These are phyloP conservation scores for Uromys caudimaculatus DNA, from an alignment of 2,797 vertebrate genomes.

Conservation along the genomic window DNA sequence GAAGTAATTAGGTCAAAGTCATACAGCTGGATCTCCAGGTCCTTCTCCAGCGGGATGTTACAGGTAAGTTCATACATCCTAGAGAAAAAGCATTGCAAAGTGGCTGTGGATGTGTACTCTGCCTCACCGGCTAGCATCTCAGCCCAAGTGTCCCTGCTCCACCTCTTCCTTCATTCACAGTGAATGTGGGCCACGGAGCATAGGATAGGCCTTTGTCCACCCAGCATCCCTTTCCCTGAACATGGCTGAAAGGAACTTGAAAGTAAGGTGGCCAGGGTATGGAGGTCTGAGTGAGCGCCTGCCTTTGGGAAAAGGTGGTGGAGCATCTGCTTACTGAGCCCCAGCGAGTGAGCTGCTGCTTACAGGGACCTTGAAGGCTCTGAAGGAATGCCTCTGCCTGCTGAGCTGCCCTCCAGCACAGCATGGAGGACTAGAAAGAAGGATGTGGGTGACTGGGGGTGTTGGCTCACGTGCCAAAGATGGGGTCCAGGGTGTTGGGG, in stretches of 20 bases:
- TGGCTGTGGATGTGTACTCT: accelerated
- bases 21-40: conserved; percentile 84
- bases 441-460: neutral
- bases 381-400: neutral
- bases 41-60: conserved; percentile 87
- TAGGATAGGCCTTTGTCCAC: neutral
- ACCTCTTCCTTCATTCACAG: neutral
- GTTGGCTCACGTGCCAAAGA: conserved; percentile 87
- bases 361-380: neutral
- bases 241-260: neutral
- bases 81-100: neutral
- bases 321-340: neutral
- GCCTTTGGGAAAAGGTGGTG: neutral
- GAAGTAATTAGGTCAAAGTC: conserved; percentile 85
- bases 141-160: neutral
- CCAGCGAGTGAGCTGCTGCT: neutral
- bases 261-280: neutral
- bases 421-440: neutral
- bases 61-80: conserved; percentile 86
- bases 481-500: conserved; percentile 87
- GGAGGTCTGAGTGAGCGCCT: neutral
- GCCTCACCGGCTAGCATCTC: neutral
- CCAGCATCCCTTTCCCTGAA: neutral
- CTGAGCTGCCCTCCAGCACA: neutral
- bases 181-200: neutral